phyloP scores from a whole-genome alignment of 2,113 vertebrate species.

The Anas platyrhynchos region DNA sequence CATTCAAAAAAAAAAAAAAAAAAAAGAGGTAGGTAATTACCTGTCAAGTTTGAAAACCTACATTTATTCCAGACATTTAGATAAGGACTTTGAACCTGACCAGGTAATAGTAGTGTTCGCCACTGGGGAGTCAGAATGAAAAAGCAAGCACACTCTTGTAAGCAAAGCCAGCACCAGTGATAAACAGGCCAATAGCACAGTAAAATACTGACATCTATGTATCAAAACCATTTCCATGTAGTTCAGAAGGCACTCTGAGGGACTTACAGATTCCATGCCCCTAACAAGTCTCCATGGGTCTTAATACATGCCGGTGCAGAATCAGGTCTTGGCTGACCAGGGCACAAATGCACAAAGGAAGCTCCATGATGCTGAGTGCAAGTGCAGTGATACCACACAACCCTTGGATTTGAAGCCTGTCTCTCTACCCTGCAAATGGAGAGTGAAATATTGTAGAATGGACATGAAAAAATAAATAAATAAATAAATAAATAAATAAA shows the following conservation, averaged over 20 bases:
- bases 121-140: not conserved
- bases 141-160: not conserved
- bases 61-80: not conserved
- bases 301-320: not conserved
- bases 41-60: not conserved
- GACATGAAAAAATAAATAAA: fast-evolving
- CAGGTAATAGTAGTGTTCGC: not conserved
- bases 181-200: not conserved
- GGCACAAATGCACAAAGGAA: not conserved
- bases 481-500: no score
- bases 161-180: not conserved
- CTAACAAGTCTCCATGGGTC: fast-evolving
- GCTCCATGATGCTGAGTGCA: not conserved
- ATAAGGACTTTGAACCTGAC: not conserved
- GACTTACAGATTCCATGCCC: not conserved
- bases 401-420: not conserved
- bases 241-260: not conserved
- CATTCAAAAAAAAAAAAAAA: no score
- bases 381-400: fast-evolving
- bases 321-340: not conserved
- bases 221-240: not conserved
- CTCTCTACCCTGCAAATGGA: not conserved
- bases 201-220: constrained; percentile 49
- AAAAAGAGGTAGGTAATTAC: not conserved
- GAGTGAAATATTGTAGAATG: not conserved